Evolutionary conservation across 2,113 vertebrate species (phyloP).

Genomic region (Chamaea fasciata): DNA sequence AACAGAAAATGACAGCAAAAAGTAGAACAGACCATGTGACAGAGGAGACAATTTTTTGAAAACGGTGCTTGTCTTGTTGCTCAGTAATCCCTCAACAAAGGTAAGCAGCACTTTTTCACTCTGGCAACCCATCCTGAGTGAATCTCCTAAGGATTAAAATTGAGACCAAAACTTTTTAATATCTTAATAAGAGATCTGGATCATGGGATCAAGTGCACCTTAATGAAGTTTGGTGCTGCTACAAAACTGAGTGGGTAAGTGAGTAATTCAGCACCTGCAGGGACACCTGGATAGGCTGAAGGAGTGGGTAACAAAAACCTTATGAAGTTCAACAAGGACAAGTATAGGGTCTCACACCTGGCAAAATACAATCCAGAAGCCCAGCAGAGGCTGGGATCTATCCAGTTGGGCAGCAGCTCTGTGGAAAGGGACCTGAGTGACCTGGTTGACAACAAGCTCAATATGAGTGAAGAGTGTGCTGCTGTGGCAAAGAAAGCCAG

Average conservation of each 20-base stretch:
- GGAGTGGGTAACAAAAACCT: background rate
- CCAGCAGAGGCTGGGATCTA: background rate
- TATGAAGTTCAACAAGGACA: background rate
- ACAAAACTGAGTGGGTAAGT: background rate
- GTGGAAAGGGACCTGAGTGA: background rate
- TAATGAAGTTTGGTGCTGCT: background rate
- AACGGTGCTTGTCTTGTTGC: fast-evolving
- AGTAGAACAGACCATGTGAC: background rate
- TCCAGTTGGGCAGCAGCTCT: background rate
- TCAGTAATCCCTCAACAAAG: background rate
- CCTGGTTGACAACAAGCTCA: background rate
- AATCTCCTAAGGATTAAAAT: background rate
- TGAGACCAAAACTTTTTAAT: background rate
- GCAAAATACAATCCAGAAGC: background rate
- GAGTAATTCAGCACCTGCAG: background rate
- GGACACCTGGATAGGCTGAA: background rate
- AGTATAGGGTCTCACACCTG: background rate
- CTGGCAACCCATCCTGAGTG: background rate
- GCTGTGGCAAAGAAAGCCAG: background rate
- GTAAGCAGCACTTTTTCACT: background rate
- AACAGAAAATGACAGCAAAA: background rate
- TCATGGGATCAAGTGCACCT: background rate
- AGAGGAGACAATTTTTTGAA: background rate
- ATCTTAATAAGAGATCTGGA: background rate
- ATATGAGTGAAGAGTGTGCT: background rate